Evolutionary conservation across 37 sponge, comb jelly and placozoan species (phyloP).

Genomic region (Agelas oroides): DNA sequence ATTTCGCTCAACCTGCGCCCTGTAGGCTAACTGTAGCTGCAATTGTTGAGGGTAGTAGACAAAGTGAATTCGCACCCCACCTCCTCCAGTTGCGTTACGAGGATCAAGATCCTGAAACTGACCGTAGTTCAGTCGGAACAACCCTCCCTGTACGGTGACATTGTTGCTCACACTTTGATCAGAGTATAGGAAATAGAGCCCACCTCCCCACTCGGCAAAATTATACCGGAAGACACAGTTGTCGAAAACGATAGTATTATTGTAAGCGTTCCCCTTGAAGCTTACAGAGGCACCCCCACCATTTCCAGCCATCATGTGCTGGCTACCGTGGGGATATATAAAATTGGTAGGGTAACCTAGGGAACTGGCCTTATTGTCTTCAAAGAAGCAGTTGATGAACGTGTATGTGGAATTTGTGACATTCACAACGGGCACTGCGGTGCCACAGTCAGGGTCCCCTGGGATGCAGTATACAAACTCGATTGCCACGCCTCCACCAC

Average conservation of each 20-base stretch:
- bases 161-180: conserved; percentile 45
- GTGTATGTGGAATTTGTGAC: conserved; percentile 12
- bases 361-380: conserved; percentile 16
- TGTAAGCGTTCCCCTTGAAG: conserved; percentile 46
- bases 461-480: conserved; percentile 69
- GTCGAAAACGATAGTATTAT: conserved; percentile 22
- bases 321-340: conserved; percentile 2
- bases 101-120: neutral
- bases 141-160: neutral
- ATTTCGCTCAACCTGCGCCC: neutral
- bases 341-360: too few species aligned
- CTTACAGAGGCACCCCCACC: conserved; percentile 66
- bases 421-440: neutral
- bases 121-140: neutral
- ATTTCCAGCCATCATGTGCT: conserved; percentile 52
- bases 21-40: conserved; percentile 9
- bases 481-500: conserved; percentile 61
- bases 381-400: conserved; percentile 46
- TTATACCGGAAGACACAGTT: conserved; percentile 17
- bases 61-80: conserved; percentile 41
- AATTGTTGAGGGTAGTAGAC: conserved; percentile 28
- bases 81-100: conserved; percentile 12
- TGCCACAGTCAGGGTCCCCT: conserved; percentile 39
- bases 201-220: conserved; percentile 51
- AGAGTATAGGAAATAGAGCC: conserved; percentile 35